A percentile compares a stretch with the other conserved stretches of the same genome.
Evolutionary conservation across 1,140 invertebrate genomes (phyloP).

Genomic region (Drosophila gunungcola): DNA sequence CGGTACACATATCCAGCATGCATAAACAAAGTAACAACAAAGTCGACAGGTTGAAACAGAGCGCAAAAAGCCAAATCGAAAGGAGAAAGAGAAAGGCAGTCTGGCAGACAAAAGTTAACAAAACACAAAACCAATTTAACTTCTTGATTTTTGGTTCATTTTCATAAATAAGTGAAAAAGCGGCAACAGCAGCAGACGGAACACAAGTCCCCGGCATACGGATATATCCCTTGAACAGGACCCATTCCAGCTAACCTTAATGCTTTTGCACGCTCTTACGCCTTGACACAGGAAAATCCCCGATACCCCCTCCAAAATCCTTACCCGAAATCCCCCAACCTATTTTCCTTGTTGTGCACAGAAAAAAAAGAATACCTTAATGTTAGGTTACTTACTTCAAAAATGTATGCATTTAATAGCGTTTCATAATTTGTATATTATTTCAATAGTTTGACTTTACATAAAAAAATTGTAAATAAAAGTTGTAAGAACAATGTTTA

Average conservation of each 20-base stretch:
- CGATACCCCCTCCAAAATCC: constrained; percentile 21
- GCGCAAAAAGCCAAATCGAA: constrained; percentile 56
- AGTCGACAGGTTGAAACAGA: constrained; percentile 70
- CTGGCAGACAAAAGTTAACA: constrained; percentile 73
- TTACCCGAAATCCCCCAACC: not conserved
- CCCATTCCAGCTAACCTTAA: constrained; percentile 36
- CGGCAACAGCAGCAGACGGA: constrained; percentile 25
- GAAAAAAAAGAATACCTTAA: constrained; percentile 2
- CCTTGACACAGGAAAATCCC: constrained; percentile 48
- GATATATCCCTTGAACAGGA: constrained; percentile 22
- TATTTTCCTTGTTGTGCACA: constrained; percentile 25
- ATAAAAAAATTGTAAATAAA: not conserved
- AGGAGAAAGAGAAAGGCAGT: constrained; percentile 28
- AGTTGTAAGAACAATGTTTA: no score
- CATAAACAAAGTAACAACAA: constrained; percentile 53
- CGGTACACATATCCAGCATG: constrained; percentile 32
- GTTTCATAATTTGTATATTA: no score
- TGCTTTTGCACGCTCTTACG: constrained; percentile 52
- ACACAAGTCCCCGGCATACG: constrained; percentile 19
- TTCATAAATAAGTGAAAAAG: constrained; percentile 76
- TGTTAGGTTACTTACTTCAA: no score
- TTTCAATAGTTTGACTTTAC: no score
- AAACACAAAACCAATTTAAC: constrained; percentile 81
- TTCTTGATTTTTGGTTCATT: constrained; percentile 76
- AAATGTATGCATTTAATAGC: no score